phyloP scores from a whole-genome alignment of 2,888 invertebrate genomes.

The Gari tellinella region DNA sequence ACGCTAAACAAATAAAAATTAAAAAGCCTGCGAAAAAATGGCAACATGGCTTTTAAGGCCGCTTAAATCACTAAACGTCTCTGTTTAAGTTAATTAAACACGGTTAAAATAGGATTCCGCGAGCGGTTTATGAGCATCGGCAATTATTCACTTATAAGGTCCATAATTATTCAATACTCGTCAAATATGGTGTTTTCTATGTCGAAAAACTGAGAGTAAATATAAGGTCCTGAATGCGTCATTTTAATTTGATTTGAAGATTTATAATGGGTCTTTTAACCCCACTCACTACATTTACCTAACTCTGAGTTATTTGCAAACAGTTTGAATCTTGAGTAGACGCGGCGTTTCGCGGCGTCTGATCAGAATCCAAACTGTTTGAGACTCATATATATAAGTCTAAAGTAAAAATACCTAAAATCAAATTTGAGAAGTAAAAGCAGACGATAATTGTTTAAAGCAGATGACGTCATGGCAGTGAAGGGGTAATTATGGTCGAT shows the following conservation, averaged over 20 bases:
- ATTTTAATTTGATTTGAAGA: constrained; percentile 5
- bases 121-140: constrained; percentile 1
- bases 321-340: too few species aligned
- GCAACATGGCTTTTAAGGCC: constrained; percentile 3
- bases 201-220: not conserved
- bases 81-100: constrained; percentile 19
- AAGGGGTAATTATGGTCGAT: not conserved
- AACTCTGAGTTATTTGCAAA: too few species aligned
- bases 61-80: not conserved
- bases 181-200: constrained; percentile 27
- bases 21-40: constrained; percentile 6
- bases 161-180: constrained; percentile 19
- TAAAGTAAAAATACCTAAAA: too few species aligned
- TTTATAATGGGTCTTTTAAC: constrained; percentile 29
- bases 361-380: too few species aligned
- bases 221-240: not conserved
- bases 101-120: not conserved
- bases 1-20: too few species aligned
- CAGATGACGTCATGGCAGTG: too few species aligned
- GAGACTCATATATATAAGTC: too few species aligned
- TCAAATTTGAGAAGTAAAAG: too few species aligned
- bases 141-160: constrained; percentile 3
- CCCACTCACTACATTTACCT: too few species aligned
- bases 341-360: too few species aligned
- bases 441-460: too few species aligned